These are phyloP conservation scores for Leptothorax acervorum DNA, from an alignment of 2,888 invertebrate genomes.

Conservation along the genomic window DNA sequence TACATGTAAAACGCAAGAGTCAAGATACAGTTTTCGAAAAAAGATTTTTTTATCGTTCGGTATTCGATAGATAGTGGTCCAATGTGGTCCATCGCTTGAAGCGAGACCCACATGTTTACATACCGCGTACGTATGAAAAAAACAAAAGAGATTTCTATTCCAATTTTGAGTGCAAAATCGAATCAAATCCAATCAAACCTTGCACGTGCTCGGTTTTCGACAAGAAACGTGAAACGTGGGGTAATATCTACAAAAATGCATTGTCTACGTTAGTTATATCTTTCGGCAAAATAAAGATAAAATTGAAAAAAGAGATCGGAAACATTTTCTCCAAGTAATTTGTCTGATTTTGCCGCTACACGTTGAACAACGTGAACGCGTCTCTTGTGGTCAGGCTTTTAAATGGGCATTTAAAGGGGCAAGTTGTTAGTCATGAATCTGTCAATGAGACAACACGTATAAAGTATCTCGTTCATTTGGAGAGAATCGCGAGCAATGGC, in stretches of 20 bases:
- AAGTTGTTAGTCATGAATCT: slow-evolving; percentile 37
- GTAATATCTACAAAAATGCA: not conserved
- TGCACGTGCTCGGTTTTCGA: slow-evolving; percentile 13
- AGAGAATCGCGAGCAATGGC: slow-evolving; percentile 9
- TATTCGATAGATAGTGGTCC: not conserved
- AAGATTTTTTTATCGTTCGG: not conserved
- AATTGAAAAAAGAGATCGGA: not conserved
- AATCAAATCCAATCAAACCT: slow-evolving; percentile 42
- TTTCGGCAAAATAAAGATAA: not conserved
- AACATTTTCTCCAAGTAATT: not conserved
- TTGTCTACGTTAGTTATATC: not conserved
- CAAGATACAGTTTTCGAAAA: not conserved
- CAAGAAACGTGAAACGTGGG: slow-evolving; percentile 25
- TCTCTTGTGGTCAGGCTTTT: not conserved
- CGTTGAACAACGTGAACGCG: not conserved
- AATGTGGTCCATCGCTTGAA: not conserved
- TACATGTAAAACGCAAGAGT: not conserved
- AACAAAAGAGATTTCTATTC: slow-evolving; percentile 31
- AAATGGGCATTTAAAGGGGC: slow-evolving; percentile 22
- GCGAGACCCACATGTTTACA: slow-evolving; percentile 9
- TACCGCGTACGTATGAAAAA: not conserved
- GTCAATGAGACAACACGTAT: slow-evolving; percentile 23
- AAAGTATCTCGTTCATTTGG: slow-evolving; percentile 4
- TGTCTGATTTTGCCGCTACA: not conserved
- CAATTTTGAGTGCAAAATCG: slow-evolving; percentile 46